These are phyloP conservation scores for Thunnus albacares DNA, from an alignment of 2,797 vertebrate species.

Conservation along the genomic window DNA sequence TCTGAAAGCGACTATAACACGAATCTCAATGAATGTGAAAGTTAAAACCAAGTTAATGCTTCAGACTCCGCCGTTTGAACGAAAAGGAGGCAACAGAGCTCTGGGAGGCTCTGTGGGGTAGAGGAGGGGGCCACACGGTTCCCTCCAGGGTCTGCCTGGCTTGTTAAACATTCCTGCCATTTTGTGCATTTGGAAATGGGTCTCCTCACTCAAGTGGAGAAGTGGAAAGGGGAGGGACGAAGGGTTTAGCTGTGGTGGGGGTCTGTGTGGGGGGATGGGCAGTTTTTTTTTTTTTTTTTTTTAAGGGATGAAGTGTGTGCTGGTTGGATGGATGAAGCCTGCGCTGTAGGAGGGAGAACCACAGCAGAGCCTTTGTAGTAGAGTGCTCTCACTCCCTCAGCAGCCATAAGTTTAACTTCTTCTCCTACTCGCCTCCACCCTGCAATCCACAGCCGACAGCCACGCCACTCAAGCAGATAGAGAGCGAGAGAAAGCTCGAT, in stretches of 20 bases:
- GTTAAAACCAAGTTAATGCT: constrained; percentile 67
- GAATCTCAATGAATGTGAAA: constrained; percentile 63
- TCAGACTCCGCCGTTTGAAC: constrained; percentile 42
- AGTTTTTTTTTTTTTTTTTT: constrained; percentile 37
- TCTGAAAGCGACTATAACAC: constrained; percentile 60
- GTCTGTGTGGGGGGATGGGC: constrained; percentile 72
- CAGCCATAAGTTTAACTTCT: constrained; percentile 67
- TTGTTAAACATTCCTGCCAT: constrained; percentile 87
- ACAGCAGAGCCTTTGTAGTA: constrained; percentile 69
- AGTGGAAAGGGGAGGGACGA: constrained; percentile 69
- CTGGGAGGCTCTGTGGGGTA: constrained; percentile 14
- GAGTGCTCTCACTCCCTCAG: constrained; percentile 68
- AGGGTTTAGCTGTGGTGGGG: constrained; percentile 56
- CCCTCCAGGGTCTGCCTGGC: constrained; percentile 72
- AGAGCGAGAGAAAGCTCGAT: constrained; percentile 52
- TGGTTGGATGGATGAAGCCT: constrained; percentile 56
- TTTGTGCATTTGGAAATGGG: constrained; percentile 85
- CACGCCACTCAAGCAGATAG: constrained; percentile 40
- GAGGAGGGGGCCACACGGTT: constrained; percentile 47
- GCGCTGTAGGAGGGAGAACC: constrained; percentile 54
- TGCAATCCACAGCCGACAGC: constrained; percentile 36
- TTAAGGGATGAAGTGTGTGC: constrained; percentile 66
- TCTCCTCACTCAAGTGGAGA: constrained; percentile 80
- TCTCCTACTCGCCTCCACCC: constrained; percentile 46
- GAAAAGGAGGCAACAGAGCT: constrained; percentile 36